Evolutionary conservation across 2,113 vertebrate genomes (phyloP).

Genomic region (Pogonocichla stellata): DNA sequence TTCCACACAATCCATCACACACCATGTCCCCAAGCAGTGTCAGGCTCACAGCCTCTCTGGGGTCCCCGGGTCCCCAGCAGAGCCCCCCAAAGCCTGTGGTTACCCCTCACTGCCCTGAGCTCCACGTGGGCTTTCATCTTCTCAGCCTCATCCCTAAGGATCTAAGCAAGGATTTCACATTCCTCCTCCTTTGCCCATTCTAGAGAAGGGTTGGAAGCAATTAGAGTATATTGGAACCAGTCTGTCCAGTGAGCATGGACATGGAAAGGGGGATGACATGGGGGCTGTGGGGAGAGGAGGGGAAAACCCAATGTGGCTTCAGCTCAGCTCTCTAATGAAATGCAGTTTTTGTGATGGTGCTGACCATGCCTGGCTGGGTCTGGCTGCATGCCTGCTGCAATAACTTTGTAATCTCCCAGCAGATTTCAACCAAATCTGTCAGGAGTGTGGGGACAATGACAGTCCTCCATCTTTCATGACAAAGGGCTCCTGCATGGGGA

Average conservation of each 20-base stretch:
- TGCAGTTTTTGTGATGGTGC: background rate
- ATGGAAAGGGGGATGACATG: background rate
- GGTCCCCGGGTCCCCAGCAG: background rate
- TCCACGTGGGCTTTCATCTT: background rate
- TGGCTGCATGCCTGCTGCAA: constrained; percentile 31
- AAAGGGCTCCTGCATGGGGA: background rate
- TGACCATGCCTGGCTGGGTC: constrained; percentile 6
- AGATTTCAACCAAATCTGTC: constrained; percentile 41
- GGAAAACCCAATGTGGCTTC: background rate
- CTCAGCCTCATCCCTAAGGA: background rate
- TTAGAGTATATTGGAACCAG: background rate
- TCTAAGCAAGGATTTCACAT: background rate
- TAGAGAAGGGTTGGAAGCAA: background rate
- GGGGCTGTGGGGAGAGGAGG: background rate
- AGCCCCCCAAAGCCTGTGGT: background rate
- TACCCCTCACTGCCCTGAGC: background rate
- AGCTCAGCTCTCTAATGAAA: constrained; percentile 1
- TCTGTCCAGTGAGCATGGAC: background rate
- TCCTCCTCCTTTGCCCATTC: accelerated
- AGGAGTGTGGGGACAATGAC: constrained; percentile 20
- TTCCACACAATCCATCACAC: background rate
- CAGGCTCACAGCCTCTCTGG: background rate
- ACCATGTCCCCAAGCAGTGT: accelerated
- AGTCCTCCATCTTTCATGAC: background rate
- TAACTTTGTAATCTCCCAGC: constrained; percentile 27